Evolutionary conservation across 1,140 invertebrate genomes (phyloP), one percentile per base, ranked within the genome.

Genomic region (Drosophila nasuta): DNA sequence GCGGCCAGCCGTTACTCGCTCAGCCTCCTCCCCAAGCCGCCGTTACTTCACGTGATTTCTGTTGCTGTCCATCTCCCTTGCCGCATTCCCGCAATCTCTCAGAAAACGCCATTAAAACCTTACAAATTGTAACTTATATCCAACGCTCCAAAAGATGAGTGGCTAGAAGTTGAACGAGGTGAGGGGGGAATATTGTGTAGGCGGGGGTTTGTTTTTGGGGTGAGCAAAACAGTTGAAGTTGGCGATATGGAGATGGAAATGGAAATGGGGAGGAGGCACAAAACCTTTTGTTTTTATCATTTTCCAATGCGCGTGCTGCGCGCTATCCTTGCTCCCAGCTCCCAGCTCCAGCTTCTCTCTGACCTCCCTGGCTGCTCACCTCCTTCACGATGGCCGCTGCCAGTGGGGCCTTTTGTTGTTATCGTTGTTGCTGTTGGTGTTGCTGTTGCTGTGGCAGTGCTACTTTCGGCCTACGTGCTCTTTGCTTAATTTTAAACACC

Each of bases 401-500:
- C 11, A 28, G 35, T 51, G 41, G 51, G 49, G 52, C 52, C 43
- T 54, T 17, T 49, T 43, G 10, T 49, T 30, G 46, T 66, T 58
- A 41, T 60, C 38, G 67, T 62, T 54, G 62, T 45, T 62, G 46
- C 45, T 76, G 77, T 25, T 59, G 72, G 51, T 82, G 79, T 49
- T 67, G 63, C 63, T 75, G 68, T 64, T 79, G 46, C 38, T 73
- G 38, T 66, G 56, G 62, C 43, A 70, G 54, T 73, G 83, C 77
- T 74, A 88, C 83, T 83, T 80, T 80, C 62, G 74, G 83, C 80
- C 83, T 88, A 88, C 83, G 83, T 88, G 83, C 83, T 88, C 85
- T 88, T 88, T 88, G 83, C 83, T 88, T 88, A 88, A 88, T 88
- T 88, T 88, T 88, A 88, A 88, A 88, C 83, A 88, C 85, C 83